These are phyloP conservation scores for Pocillopora meandrina DNA, from an alignment of 92 coral and sea anemone species.

Conservation along the genomic window DNA sequence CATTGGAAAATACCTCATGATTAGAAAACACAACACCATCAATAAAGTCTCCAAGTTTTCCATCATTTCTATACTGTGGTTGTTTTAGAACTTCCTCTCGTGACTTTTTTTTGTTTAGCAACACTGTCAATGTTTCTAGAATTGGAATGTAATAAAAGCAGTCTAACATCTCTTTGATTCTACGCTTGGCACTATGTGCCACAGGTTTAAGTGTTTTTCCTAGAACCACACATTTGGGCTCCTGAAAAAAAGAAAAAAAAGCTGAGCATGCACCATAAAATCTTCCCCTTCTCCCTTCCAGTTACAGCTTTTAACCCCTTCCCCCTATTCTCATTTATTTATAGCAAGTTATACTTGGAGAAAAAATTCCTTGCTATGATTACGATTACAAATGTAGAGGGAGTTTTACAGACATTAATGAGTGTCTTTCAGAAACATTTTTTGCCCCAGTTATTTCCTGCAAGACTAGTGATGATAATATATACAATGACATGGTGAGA, in stretches of 20 bases:
- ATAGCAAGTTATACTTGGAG: constrained; percentile 20
- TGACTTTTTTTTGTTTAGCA: background rate
- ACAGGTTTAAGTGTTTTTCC: constrained; percentile 29
- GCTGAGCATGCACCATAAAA: constrained; percentile 12
- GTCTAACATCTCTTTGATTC: constrained; percentile 26
- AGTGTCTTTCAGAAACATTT: constrained; percentile 11
- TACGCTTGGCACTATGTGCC: constrained; percentile 25
- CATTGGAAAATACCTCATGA: constrained; percentile 34
- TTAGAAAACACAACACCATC: constrained; percentile 44
- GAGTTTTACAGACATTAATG: constrained; percentile 4
- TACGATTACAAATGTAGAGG: constrained; percentile 7
- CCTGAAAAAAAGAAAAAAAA: constrained; percentile 16
- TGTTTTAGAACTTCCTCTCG: constrained; percentile 1
- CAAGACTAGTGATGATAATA: constrained; percentile 11
- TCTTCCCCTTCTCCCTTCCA: background rate
- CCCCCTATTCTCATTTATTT: constrained; percentile 13
- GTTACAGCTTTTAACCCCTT: constrained; percentile 7
- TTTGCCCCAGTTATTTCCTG: constrained; percentile 7
- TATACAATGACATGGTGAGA: constrained; percentile 4
- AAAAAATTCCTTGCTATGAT: constrained; percentile 7
- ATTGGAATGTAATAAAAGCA: constrained; percentile 34
- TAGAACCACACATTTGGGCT: constrained; percentile 6
- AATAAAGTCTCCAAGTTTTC: constrained; percentile 29
- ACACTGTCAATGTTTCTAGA: constrained; percentile 11
- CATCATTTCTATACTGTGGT: constrained; percentile 24